Evolutionary conservation across 2,797 vertebrate genomes (phyloP).

Genomic region (Prionace glauca): DNA sequence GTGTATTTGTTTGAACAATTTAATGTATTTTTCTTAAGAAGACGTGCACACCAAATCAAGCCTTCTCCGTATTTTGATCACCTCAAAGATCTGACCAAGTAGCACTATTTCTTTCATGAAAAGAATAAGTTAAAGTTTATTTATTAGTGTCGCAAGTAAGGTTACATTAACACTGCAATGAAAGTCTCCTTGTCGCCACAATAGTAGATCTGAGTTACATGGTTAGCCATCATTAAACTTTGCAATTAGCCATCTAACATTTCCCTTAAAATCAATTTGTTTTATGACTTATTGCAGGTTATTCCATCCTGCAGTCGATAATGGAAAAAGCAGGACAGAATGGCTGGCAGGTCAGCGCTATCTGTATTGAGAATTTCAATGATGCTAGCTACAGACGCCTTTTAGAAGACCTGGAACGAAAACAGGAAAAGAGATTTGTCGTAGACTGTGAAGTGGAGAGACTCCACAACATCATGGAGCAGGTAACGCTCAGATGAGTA

Average conservation of each 20-base stretch:
- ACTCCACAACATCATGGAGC: conserved; percentile 89
- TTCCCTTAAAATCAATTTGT: conserved; percentile 32
- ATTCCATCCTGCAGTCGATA: conserved; percentile 94
- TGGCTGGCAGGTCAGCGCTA: conserved; percentile 94
- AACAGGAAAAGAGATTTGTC: conserved; percentile 90
- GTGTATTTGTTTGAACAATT: not conserved
- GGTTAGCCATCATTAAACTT: not conserved
- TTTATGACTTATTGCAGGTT: conserved; percentile 67
- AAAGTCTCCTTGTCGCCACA: too few relatives aligned
- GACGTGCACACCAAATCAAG: not conserved
- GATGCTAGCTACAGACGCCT: conserved; percentile 84
- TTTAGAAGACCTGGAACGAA: conserved; percentile 85
- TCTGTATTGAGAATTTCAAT: conserved; percentile 95
- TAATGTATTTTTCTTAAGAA: not conserved
- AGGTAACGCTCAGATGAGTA: conserved; percentile 64
- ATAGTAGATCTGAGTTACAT: not conserved
- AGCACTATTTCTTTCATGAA: not conserved
- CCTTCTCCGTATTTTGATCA: not conserved
- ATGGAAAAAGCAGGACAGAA: conserved; percentile 96
- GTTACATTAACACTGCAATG: too few relatives aligned
- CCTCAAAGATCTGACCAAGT: not conserved
- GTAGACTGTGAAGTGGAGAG: conserved; percentile 94
- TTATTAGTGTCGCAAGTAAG: too few relatives aligned
- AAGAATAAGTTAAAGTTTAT: not conserved
- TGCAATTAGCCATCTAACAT: not conserved